These are phyloP conservation scores for Morelia viridis DNA, from an alignment of 2,797 vertebrate species.

Conservation along the genomic window DNA sequence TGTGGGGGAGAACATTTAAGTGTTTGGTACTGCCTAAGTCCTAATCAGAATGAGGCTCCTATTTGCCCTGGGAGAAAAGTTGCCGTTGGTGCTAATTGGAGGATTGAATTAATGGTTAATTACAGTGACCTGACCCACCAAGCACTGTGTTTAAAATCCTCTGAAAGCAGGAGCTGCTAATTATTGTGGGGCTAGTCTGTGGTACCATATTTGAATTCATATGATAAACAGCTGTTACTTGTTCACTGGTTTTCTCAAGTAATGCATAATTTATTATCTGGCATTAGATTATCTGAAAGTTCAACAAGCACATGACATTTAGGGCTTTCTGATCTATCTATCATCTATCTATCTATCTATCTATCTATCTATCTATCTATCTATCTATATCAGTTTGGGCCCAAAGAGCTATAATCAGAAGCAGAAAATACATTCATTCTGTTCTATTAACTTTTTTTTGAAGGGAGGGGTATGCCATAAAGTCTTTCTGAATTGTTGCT, in stretches of 20 bases:
- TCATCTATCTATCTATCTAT: too few species aligned
- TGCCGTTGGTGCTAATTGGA: not conserved
- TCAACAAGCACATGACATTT: not conserved
- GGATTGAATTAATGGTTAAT: conserved; percentile 3
- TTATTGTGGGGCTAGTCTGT: not conserved
- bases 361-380: too few species aligned
- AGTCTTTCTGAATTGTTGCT: not conserved
- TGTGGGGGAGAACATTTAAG: not conserved
- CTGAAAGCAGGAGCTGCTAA: not conserved
- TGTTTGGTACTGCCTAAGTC: not conserved
- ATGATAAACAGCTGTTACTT: not conserved
- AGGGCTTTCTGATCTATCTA: too few species aligned
- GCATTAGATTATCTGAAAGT: not conserved
- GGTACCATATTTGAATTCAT: not conserved
- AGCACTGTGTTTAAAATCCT: conserved; percentile 2
- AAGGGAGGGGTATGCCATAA: not conserved
- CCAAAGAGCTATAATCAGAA: not conserved
- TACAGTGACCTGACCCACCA: not conserved
- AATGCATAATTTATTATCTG: not conserved
- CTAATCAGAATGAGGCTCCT: not conserved
- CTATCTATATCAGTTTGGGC: not conserved
- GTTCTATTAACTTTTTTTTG: not conserved
- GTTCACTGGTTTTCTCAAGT: not conserved
- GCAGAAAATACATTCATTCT: not conserved
- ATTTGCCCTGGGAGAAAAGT: not conserved